Conservation (phyloP, 2,797 vertebrate genomes). For the Heterohyrax brucei region DNA sequence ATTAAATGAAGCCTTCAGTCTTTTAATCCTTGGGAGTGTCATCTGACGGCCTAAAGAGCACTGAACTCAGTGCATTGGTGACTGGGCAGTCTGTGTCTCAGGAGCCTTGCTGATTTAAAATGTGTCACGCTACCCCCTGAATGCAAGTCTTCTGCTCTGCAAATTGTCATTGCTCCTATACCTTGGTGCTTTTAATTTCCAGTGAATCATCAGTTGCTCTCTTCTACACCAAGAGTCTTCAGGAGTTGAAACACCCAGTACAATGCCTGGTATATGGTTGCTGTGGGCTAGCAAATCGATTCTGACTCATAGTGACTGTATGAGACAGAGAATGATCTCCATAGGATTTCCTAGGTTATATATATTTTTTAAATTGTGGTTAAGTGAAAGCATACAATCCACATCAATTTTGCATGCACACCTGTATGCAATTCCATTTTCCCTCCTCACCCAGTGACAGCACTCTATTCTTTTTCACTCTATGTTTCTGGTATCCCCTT, state of each 20-base stretch:
- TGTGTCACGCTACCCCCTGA: neutral
- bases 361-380: no score
- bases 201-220: neutral
- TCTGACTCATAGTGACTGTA: no score
- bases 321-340: no score
- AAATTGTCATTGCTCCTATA: constrained; percentile 14
- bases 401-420: no score
- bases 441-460: no score
- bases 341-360: no score
- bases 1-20: constrained; percentile 76
- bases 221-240: neutral
- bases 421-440: no score
- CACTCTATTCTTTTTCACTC: no score
- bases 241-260: neutral
- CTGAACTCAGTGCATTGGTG: neutral
- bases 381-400: no score
- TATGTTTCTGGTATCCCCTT: no score
- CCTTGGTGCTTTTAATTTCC: constrained; percentile 45
- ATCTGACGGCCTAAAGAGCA: constrained; percentile 67
- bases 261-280: neutral
- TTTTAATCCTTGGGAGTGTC: constrained; percentile 69
- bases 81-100: constrained; percentile 18
- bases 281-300: no score
- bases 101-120: constrained; percentile 63
- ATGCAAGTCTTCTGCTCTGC: neutral